Evolutionary conservation across 2,113 vertebrate species (phyloP), one percentile per base, ranked within the genome.

Genomic region (Mastomys natalensis): DNA sequence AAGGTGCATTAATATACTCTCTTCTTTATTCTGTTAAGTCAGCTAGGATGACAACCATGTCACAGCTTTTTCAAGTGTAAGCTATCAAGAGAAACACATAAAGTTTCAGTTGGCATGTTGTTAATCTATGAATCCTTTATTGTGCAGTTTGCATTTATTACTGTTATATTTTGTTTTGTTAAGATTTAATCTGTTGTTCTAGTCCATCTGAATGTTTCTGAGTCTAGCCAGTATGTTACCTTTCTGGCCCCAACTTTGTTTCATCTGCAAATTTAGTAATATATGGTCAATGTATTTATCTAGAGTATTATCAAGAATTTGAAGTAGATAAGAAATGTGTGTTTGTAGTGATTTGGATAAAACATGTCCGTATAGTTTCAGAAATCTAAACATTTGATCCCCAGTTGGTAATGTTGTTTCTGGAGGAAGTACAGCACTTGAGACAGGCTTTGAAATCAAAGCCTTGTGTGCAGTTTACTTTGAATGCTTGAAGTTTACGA

Each of bases 131-230:
- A 43, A 45, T 84, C 48, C 37, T 19, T 43, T 66, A 31, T 93
- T 45, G 60, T 92, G 84, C 29, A 88, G 88, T 94, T 96, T 95
- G 87, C 60, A 62, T 74, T 89, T 97, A 87, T 66, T 77, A 80
- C 81, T 90, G 26, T n/a, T 86, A 19, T 4, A 58, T 60, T 93
- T 64, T n/a, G 81, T 85, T 93, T 31, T 93, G 45, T 80, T 94
- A 93, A 93, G 62, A 87, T 93, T n/a, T n/a, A 62, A 48, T 55
- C 64, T 11, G 43, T 74, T 88, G 7, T 86, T 93, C 34, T 94
- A 92, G 55, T 51, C 19, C 62, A 15, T n/a, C 91, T 62, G 93
- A 88, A 58, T 91, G 34, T 68, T 95, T 96, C n/a, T 48, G 29
- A 85, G 48, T 94, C 62, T 95, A 87, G 15, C 31, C 78, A 93